These are phyloP conservation scores for Poecile atricapillus DNA, from an alignment of 2,113 vertebrate genomes.

Conservation along the genomic window DNA sequence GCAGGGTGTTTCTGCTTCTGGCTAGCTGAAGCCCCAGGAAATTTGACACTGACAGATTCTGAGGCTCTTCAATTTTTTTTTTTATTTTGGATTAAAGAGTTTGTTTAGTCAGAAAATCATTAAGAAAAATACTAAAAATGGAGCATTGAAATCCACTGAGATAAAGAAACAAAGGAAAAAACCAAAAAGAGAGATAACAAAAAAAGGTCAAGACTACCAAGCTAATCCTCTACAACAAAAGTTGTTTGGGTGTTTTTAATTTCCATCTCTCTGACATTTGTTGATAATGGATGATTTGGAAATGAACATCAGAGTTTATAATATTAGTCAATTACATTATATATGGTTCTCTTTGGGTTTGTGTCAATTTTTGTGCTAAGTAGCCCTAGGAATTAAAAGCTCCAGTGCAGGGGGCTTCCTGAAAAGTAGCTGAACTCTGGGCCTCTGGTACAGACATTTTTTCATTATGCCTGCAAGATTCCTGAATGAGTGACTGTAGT, in stretches of 20 bases:
- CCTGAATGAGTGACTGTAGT: not conserved
- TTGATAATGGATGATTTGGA: not conserved
- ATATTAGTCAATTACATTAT: not conserved
- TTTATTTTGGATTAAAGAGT: not conserved
- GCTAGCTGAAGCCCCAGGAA: not conserved
- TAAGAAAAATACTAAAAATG: not conserved
- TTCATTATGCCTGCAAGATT: not conserved
- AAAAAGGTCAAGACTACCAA: rapidly evolving
- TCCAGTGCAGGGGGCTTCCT: not conserved
- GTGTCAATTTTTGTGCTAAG: not conserved
- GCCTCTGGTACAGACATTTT: not conserved
- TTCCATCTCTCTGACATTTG: not conserved
- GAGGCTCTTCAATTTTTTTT: not conserved
- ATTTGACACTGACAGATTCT: not conserved
- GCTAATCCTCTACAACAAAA: not conserved
- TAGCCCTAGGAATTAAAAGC: not conserved
- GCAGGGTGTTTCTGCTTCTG: not conserved
- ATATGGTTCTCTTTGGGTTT: not conserved
- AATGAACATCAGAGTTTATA: not conserved
- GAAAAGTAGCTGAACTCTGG: not conserved
- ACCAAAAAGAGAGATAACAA: not conserved
- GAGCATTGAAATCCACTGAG: not conserved
- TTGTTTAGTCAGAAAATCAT: not conserved
- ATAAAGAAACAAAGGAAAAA: not conserved
- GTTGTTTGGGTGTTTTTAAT: rapidly evolving